Evolutionary conservation across 2,888 invertebrate genomes (phyloP).

Genomic region (Trissoscelio sp.): DNA sequence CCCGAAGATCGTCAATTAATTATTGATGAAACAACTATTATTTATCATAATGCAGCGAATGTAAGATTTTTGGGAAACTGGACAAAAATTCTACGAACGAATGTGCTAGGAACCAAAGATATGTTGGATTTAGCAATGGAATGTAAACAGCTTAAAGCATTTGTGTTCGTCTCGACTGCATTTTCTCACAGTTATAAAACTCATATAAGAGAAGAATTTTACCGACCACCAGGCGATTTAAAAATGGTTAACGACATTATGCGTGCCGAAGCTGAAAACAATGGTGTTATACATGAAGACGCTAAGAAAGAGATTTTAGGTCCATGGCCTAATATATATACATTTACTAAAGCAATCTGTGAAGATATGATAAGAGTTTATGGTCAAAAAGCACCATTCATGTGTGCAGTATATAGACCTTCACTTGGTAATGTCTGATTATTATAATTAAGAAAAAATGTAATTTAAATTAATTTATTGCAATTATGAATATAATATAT

Average conservation of each 20-base stretch:
- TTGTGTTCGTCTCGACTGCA: slow-evolving; percentile 75
- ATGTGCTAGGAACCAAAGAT: slow-evolving; percentile 74
- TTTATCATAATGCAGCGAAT: slow-evolving; percentile 74
- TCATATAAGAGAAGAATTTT: slow-evolving; percentile 74
- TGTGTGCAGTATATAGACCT: slow-evolving; percentile 76
- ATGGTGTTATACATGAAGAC: slow-evolving; percentile 69
- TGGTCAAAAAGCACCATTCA: slow-evolving; percentile 66
- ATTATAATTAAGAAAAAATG: too few relatives aligned
- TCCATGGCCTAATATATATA: slow-evolving; percentile 73
- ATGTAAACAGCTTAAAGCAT: slow-evolving; percentile 72
- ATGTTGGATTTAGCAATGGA: slow-evolving; percentile 74
- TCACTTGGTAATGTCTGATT: too few relatives aligned
- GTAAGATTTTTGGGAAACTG: slow-evolving; percentile 69
- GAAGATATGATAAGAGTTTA: slow-evolving; percentile 74
- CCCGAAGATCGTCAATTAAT: slow-evolving; percentile 67
- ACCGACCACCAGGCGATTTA: slow-evolving; percentile 72
- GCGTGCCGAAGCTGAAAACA: slow-evolving; percentile 65
- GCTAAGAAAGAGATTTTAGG: slow-evolving; percentile 67
- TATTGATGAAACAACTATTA: slow-evolving; percentile 70
- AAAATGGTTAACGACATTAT: slow-evolving; percentile 74
- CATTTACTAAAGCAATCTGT: slow-evolving; percentile 74
- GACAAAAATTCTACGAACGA: slow-evolving; percentile 64
- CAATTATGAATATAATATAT: too few relatives aligned
- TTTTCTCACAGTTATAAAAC: slow-evolving; percentile 72
- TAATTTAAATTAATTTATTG: too few relatives aligned